Percentiles rank a stretch among this genome's conserved stretches.
These are phyloP conservation scores for Caenorhabditis angaria DNA, from an alignment of 2,888 invertebrate species.

Conservation along the genomic window DNA sequence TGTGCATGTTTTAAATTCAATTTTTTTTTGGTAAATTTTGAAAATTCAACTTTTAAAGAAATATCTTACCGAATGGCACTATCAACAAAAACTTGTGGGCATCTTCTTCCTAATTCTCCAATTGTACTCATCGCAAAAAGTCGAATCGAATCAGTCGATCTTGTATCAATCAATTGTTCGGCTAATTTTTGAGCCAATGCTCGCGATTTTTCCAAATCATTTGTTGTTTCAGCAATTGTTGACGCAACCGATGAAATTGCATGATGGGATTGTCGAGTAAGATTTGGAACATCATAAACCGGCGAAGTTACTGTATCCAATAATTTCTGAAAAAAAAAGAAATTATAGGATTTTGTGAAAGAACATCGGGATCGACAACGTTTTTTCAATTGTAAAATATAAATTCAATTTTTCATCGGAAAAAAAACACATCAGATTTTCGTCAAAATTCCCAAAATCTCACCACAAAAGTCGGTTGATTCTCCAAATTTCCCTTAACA, in stretches of 20 bases:
- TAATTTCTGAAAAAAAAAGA: conserved; percentile 80
- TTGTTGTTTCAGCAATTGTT: conserved; percentile 78
- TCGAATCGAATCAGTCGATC: conserved; percentile 44
- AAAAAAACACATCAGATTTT: too few relatives aligned
- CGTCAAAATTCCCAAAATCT: too few relatives aligned
- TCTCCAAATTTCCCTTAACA: conserved; percentile 82
- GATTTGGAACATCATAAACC: conserved; percentile 74
- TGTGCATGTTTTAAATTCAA: too few relatives aligned
- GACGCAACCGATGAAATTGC: conserved; percentile 96
- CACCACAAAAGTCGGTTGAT: conserved; percentile 73
- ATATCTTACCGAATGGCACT: conserved; percentile 25
- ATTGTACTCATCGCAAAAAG: conserved; percentile 91
- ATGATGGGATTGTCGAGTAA: conserved; percentile 81
- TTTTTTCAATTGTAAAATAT: too few relatives aligned
- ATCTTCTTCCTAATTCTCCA: conserved; percentile 87
- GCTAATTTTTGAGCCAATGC: conserved; percentile 49
- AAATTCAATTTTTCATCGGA: too few relatives aligned
- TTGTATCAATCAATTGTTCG: conserved; percentile 37
- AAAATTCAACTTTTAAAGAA: conserved; percentile 4
- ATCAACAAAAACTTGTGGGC: conserved; percentile 44
- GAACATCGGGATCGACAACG: too few relatives aligned
- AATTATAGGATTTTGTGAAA: too few relatives aligned
- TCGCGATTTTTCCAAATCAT: conserved; percentile 73
- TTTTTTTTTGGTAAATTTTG: too few relatives aligned
- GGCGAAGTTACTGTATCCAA: conserved; percentile 83